Base-by-base conservation (phyloP, 2,888 invertebrate genomes). In the Boloria euphrosyne region DNA sequence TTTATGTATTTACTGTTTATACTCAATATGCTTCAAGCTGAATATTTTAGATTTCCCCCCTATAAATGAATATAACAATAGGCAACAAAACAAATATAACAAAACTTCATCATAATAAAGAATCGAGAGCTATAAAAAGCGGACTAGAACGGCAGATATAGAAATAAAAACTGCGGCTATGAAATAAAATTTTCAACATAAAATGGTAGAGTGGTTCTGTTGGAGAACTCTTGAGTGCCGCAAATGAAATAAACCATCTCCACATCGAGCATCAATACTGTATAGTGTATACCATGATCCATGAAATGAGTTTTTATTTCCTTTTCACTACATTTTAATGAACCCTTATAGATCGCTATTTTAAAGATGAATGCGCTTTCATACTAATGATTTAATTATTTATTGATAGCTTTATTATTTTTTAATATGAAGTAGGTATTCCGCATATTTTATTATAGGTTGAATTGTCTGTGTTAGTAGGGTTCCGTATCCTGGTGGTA, bases 131-230 rank as follows among this genome's bases (percentile, higher is more conserved):
- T 50, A 46, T 57, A 54, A 50, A 57, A 58, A 62, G 17, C 53
- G 53, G 27, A 17, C 46, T 49, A 62, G 58, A 62, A 65, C 50
- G 54, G 60, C 55, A 57, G 44, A 66, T 54, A 46, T 22, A 55
- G 50, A 62, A 63, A 69, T 63, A 69, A 59, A 62, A 66, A 62
- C 44, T 66, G 55, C 46, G 43, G 55, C 49, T 70, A 61, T 71
- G 63, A 72, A 72, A 71, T 64, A 72, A 70, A 71, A 69, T 71
- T 73, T 72, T 66, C 68, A 70, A 67, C 71, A 71, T 66, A 66
- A 74, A 72, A 74, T 73, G 67, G 71, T 67, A 66, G 74, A 75
- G 72, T 68, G 74, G 69, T 66, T 74, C 62, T 66, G 71, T 69
- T 66, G 69, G 65, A 68, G 64, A 62, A 67, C 67, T 66, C 70